These are phyloP conservation scores for Ceyx erithaca DNA, from an alignment of 2,797 vertebrate species.

Conservation along the genomic window DNA sequence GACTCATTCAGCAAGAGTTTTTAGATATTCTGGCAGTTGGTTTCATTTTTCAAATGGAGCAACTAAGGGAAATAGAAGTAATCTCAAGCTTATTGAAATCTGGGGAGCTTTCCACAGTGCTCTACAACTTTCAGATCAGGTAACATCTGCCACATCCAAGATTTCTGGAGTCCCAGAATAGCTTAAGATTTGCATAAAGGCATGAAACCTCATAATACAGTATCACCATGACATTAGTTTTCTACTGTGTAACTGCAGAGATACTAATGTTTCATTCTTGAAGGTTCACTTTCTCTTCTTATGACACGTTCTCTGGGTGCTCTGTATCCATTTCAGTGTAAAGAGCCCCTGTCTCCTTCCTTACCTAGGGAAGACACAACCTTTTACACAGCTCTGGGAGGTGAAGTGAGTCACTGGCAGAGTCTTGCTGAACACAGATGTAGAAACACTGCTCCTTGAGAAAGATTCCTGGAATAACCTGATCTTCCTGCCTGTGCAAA, in stretches of 20 bases:
- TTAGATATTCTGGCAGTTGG: background rate
- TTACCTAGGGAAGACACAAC: fast-evolving
- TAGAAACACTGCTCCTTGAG: background rate
- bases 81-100: background rate
- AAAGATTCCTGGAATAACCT: background rate
- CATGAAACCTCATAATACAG: background rate
- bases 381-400: background rate
- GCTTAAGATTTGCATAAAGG: background rate
- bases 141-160: background rate
- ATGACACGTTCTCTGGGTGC: fast-evolving
- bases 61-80: background rate
- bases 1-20: background rate
- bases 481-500: background rate
- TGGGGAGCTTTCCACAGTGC: background rate
- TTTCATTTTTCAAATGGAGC: background rate
- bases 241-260: background rate
- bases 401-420: background rate
- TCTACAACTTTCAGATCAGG: background rate
- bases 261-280: fast-evolving
- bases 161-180: background rate
- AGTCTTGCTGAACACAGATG: background rate
- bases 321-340: background rate
- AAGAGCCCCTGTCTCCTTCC: background rate
- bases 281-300: background rate
- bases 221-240: background rate